phyloP scores from a whole-genome alignment of 2,797 vertebrate genomes.

The Lagorchestes hirsutus region DNA sequence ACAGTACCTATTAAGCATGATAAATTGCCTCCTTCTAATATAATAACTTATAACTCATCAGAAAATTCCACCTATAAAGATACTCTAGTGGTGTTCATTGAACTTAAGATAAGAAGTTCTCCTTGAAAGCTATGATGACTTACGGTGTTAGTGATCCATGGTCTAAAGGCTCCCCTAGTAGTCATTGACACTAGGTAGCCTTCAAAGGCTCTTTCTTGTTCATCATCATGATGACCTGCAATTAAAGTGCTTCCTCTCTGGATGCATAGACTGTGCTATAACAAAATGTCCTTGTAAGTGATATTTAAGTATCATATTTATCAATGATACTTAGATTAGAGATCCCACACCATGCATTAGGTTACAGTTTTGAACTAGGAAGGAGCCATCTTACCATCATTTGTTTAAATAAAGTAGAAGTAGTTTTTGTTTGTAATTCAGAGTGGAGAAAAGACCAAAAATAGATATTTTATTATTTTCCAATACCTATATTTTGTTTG shows the following conservation, averaged over 20 bases:
- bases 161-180: conserved; percentile 56
- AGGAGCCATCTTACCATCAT: conserved; percentile 5
- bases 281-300: conserved; percentile 63
- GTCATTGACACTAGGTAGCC: not conserved
- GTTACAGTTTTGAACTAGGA: conserved; percentile 21
- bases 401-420: conserved; percentile 14
- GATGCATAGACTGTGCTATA: conserved; percentile 55
- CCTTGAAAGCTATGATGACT: conserved; percentile 28
- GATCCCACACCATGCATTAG: conserved; percentile 36
- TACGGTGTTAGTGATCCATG: not conserved
- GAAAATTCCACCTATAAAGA: conserved; percentile 53
- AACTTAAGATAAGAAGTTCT: conserved; percentile 58
- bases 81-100: conserved; percentile 50
- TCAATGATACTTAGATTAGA: conserved; percentile 64
- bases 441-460: conserved; percentile 45
- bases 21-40: conserved; percentile 59
- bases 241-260: conserved; percentile 67
- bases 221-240: conserved; percentile 58
- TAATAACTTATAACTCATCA: conserved; percentile 41
- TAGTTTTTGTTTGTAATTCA: conserved; percentile 34
- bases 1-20: conserved; percentile 40
- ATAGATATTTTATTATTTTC: conserved; percentile 33
- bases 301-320: conserved; percentile 56
- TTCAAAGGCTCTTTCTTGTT: conserved; percentile 29
- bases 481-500: conserved; percentile 55